These are phyloP conservation scores for Conistra vaccinii DNA, from an alignment of 2,888 invertebrate species.

Conservation along the genomic window DNA sequence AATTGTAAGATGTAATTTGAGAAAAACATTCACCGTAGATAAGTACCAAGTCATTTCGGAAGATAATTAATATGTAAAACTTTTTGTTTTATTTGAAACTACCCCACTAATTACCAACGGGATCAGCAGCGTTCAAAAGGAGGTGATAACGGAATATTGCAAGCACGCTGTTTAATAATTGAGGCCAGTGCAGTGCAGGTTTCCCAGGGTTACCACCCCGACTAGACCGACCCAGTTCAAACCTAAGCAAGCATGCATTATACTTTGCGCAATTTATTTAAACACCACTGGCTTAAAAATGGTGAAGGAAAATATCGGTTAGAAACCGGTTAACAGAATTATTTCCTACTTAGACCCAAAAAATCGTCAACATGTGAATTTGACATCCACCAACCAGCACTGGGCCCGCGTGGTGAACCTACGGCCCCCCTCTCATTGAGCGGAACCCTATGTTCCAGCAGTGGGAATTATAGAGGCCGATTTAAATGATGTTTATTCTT, in stretches of 20 bases:
- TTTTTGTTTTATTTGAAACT: slow-evolving; percentile 14
- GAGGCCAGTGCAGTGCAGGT: too few relatives aligned
- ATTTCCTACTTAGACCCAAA: not conserved
- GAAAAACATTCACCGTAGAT: not conserved
- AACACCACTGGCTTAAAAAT: not conserved
- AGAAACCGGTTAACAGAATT: too few relatives aligned
- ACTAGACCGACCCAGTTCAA: too few relatives aligned
- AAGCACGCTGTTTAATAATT: not conserved
- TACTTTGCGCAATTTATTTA: not conserved
- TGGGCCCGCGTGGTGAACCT: too few relatives aligned
- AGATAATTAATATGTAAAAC: not conserved
- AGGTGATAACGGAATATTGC: not conserved
- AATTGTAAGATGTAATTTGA: not conserved
- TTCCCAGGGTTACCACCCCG: too few relatives aligned
- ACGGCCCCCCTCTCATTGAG: too few relatives aligned
- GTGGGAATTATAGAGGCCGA: not conserved
- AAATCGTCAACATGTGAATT: too few relatives aligned
- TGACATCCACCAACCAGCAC: too few relatives aligned
- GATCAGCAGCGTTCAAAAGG: not conserved
- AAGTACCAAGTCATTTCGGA: not conserved
- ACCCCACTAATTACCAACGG: not conserved
- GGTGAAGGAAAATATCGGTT: not conserved
- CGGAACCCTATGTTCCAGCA: too few relatives aligned
- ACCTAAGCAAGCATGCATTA: not conserved
- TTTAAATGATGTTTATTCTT: not conserved